Percentiles rank a stretch among this genome's conserved stretches.
phyloP scores from a whole-genome alignment of 2,888 invertebrate species.

The Tribolium freemani region DNA sequence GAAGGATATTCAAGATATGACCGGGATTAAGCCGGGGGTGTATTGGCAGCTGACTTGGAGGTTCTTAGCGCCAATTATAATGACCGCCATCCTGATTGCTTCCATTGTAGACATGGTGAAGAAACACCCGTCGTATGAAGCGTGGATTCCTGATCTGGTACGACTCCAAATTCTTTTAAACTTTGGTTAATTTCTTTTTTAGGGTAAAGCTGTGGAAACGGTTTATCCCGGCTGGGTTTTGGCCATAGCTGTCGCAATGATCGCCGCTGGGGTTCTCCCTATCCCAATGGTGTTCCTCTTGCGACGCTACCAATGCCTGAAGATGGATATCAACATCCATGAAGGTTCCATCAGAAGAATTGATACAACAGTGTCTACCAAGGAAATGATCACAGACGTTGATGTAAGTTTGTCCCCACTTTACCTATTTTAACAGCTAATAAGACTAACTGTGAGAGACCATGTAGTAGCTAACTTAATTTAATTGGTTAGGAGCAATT shows the following conservation, averaged over 20 bases:
- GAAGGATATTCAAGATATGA: constrained; percentile 94
- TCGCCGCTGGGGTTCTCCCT: constrained; percentile 85
- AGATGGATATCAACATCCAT: constrained; percentile 90
- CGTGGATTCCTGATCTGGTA: constrained; percentile 83
- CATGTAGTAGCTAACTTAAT: constrained; percentile 43
- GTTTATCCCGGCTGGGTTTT: constrained; percentile 88
- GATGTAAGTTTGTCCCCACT: constrained; percentile 77
- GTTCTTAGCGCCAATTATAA: constrained; percentile 87
- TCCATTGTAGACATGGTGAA: constrained; percentile 85
- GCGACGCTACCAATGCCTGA: constrained; percentile 89
- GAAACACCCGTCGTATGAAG: constrained; percentile 84
- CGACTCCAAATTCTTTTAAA: constrained; percentile 32
- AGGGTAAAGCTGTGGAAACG: constrained; percentile 80
- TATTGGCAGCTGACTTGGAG: constrained; percentile 95
- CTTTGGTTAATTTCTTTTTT: constrained; percentile 52
- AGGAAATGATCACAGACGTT: constrained; percentile 95
- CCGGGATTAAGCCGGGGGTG: constrained; percentile 85
- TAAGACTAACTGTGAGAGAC: neutral
- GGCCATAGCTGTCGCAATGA: constrained; percentile 81
- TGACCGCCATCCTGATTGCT: constrained; percentile 82
- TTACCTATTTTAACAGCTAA: neutral
- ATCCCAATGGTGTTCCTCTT: constrained; percentile 89
- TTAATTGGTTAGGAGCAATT: constrained; percentile 65
- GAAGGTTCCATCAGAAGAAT: constrained; percentile 92
- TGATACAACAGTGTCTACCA: constrained; percentile 93